Base-by-base conservation (phyloP, 2,113 vertebrate genomes). In the Campylomormyrus numenius region DNA sequence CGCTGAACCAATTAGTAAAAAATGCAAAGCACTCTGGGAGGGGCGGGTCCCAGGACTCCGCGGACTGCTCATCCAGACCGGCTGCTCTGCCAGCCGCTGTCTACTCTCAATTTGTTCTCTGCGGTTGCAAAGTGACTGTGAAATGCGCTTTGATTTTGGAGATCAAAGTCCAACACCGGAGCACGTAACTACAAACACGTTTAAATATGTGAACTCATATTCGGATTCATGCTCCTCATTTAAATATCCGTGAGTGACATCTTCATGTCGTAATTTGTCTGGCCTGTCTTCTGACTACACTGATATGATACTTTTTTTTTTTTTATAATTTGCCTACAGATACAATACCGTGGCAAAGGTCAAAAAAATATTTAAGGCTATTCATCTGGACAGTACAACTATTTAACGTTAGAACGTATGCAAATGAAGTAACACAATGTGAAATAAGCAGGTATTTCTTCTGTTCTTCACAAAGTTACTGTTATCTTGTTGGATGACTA, bases 281-380 rank as follows among this genome's bases (percentile, higher is more conserved):
- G 85, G 27, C 21, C 31, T 21, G n/a, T 21, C 50, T n/a, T 53
- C 85, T 21, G 13, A 35, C 85, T 35, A 3, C 90, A 94, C 94
- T 93, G 91, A 91, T 92, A 91, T 92, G 89, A 91, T 94, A 94
- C 93, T 95, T 93, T 94, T 91, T 88, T 94, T 39, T 39, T 95
- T 95, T 91, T 2, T 87, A 89, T 66, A 94, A 93, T 93, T 93
- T 91, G 93, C 93, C 94, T 94, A 91, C 13, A 93, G 90, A 86
- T 93, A 94, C 94, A 95, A 94, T 94, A 93, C 92, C 92, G 92
- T 93, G 62, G 62, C 62, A 31, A 27, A 66, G 27, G 62, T 70
- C 9, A 31, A 70, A 31, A 27, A 31, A 11, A 94, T 92, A 93
- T 93, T 91, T 70, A 70, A 31, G 62, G 62, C 58, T 66, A 66